Conservation (phyloP, 1,140 invertebrate species). For the Bombus turneri region DNA sequence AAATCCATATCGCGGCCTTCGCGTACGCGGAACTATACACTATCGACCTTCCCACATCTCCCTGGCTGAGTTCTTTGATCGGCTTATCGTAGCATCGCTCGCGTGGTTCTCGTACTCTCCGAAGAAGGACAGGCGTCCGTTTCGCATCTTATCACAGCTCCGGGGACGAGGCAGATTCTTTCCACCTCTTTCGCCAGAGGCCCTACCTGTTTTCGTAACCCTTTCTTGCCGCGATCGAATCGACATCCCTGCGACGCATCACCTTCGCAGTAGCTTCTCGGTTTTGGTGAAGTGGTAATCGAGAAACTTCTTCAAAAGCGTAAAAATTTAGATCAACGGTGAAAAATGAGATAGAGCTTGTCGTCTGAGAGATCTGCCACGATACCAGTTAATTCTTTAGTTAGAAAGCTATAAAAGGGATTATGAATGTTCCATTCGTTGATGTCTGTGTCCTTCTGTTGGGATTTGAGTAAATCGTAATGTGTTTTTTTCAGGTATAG, state of each 20-base stretch:
- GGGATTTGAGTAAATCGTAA: background rate
- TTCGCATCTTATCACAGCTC: slow-evolving; percentile 36
- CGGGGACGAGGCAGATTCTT: slow-evolving; percentile 10
- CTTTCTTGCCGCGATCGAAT: slow-evolving; percentile 12
- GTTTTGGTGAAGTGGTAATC: background rate
- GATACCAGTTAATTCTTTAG: no score
- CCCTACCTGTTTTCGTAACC: slow-evolving; percentile 11
- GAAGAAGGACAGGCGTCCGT: slow-evolving; percentile 28
- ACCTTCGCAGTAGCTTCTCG: background rate
- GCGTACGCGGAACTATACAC: slow-evolving; percentile 1
- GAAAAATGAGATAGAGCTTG: background rate
- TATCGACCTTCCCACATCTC: background rate
- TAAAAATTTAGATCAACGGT: background rate
- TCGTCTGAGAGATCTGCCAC: background rate
- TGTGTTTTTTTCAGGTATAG: background rate
- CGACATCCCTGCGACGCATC: slow-evolving; percentile 12
- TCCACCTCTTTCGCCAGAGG: background rate
- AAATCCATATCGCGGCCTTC: slow-evolving; percentile 48
- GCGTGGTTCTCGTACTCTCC: slow-evolving; percentile 1
- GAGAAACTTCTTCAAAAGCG: background rate
- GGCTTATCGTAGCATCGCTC: slow-evolving; percentile 29
- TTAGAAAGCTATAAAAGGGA: background rate
- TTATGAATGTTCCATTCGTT: background rate
- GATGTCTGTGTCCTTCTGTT: no score
- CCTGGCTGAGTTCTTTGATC: background rate